A percentile compares a stretch with the other conserved stretches of the same genome.
Conservation (phyloP, 64 coral and sea anemone genomes). For the Actinia tenebrosa region DNA sequence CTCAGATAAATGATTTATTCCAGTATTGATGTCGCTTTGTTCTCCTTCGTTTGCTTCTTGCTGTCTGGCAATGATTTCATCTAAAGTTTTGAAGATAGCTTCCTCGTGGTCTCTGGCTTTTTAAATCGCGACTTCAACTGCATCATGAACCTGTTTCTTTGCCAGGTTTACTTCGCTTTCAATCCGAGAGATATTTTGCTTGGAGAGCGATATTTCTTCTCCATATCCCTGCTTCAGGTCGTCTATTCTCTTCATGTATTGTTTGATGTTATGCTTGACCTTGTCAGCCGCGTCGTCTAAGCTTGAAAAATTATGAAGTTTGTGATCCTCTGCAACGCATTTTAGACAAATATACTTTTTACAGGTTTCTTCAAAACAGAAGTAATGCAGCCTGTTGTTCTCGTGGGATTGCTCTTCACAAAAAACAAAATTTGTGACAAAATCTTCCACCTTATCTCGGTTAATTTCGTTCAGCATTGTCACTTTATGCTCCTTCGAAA, state of each 20-base stretch:
- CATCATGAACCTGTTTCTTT: conserved; percentile 2
- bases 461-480: not conserved
- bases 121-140: not conserved
- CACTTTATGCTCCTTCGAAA: not conserved
- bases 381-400: not conserved
- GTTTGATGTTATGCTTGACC: not conserved
- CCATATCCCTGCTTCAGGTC: not conserved
- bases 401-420: conserved; percentile 20
- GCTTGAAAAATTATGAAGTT: not conserved
- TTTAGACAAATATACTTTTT: conserved; percentile 9
- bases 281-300: not conserved
- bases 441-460: not conserved
- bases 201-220: not conserved
- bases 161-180: not conserved
- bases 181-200: not conserved
- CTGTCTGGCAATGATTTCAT: not conserved
- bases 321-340: not conserved
- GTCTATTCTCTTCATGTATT: not conserved
- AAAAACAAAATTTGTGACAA: not conserved
- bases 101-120: not conserved
- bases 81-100: not conserved
- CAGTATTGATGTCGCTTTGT: not conserved
- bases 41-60: not conserved
- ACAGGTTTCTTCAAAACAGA: conserved; percentile 20
- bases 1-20: not conserved